Evolutionary conservation across 2,113 vertebrate genomes (phyloP).

Genomic region (Grantiella picta): DNA sequence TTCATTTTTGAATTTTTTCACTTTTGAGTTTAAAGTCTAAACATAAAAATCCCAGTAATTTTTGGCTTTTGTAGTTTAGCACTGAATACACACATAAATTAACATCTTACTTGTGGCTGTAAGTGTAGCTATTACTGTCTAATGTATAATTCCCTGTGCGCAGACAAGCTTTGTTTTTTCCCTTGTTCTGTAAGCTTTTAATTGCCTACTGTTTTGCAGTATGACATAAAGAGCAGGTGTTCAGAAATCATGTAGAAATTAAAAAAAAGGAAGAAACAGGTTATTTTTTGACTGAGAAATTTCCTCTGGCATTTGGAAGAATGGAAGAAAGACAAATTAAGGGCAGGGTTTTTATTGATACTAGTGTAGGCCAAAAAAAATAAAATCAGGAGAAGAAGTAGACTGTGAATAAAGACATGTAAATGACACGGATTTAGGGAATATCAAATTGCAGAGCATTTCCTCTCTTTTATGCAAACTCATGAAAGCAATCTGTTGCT

Average conservation of each 20-base stretch:
- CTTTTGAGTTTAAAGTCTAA: constrained; percentile 41
- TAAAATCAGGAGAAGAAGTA: not conserved
- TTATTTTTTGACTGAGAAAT: constrained; percentile 17
- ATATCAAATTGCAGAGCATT: not conserved
- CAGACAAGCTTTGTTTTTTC: constrained; percentile 26
- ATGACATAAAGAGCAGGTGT: constrained; percentile 54
- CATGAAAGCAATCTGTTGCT: not conserved
- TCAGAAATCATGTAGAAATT: constrained; percentile 19
- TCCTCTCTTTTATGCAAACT: not conserved
- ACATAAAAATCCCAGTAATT: constrained; percentile 20
- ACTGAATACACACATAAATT: constrained; percentile 17
- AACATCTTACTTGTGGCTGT: not conserved
- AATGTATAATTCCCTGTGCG: not conserved
- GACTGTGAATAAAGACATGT: not conserved
- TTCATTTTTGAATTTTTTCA: not conserved
- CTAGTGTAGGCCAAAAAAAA: not conserved
- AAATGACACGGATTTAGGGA: not conserved
- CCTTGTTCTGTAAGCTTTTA: constrained; percentile 47
- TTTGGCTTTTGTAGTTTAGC: constrained; percentile 27
- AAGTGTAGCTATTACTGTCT: constrained; percentile 28
- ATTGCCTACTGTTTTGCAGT: constrained; percentile 39
- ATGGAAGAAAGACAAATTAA: not conserved
- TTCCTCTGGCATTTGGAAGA: not conserved
- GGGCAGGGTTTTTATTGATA: not conserved
- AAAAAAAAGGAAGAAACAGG: not conserved